Conservation (phyloP, 2,113 vertebrate genomes). For the Petromus typicus region DNA sequence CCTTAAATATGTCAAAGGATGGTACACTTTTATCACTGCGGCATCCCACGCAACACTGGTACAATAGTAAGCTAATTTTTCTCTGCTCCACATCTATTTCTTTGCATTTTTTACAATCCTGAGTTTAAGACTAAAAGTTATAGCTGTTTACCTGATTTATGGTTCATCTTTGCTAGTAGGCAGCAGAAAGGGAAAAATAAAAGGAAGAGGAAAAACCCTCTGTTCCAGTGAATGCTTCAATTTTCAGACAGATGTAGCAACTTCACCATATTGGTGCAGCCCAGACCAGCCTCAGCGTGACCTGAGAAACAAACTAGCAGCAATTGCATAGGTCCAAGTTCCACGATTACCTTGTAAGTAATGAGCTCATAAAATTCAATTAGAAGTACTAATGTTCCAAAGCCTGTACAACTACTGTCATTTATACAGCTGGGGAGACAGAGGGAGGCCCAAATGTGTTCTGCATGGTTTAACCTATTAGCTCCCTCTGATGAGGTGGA, state of each 20-base stretch:
- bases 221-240: too few relatives aligned
- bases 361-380: conserved; percentile 25
- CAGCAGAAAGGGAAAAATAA: accelerated
- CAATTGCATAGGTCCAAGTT: neutral
- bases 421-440: neutral
- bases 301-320: neutral
- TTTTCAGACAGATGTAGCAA: neutral
- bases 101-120: neutral
- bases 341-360: neutral
- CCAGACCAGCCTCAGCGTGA: neutral
- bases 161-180: neutral
- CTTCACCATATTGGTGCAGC: neutral
- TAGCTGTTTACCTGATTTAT: neutral
- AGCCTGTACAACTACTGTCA: neutral
- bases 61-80: neutral
- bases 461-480: neutral
- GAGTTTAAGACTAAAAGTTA: neutral
- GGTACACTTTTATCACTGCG: neutral
- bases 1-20: neutral
- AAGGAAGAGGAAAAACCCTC: neutral
- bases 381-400: neutral
- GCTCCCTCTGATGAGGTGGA: neutral
- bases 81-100: neutral
- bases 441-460: neutral
- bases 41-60: neutral